Conservation (phyloP, 2,797 vertebrate species). For the Heterohyrax brucei region DNA sequence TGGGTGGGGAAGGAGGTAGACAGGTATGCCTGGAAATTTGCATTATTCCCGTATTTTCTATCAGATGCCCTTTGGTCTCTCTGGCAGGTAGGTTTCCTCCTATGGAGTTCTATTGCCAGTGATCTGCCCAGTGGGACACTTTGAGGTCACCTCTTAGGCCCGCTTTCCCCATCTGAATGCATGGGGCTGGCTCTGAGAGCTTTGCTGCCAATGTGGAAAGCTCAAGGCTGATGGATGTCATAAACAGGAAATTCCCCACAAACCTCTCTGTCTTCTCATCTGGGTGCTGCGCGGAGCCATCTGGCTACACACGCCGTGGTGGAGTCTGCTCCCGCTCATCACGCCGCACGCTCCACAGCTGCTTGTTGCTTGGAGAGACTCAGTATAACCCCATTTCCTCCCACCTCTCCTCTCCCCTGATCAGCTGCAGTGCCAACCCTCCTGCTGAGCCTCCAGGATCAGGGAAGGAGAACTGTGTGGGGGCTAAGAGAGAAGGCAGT, state of each 20-base stretch:
- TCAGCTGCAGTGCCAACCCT: background rate
- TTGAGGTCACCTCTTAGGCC: background rate
- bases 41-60: too few species aligned
- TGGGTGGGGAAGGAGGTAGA: background rate
- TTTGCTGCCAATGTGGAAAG: background rate
- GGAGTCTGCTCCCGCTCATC: background rate
- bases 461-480: too few species aligned
- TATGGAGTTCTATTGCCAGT: background rate
- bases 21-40: background rate
- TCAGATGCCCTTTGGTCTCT: background rate
- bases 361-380: background rate
- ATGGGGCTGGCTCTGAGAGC: background rate
- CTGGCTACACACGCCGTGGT: background rate
- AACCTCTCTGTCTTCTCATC: constrained; percentile 19
- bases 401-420: background rate
- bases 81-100: background rate
- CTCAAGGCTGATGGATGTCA: background rate
- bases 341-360: background rate
- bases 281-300: constrained; percentile 24
- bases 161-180: background rate
- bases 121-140: accelerated
- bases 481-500: background rate
- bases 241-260: constrained; percentile 75
- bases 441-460: background rate
- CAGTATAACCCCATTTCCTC: accelerated